These are phyloP conservation scores for Cinclus cinclus DNA, from an alignment of 2,113 vertebrate genomes.

Conservation along the genomic window DNA sequence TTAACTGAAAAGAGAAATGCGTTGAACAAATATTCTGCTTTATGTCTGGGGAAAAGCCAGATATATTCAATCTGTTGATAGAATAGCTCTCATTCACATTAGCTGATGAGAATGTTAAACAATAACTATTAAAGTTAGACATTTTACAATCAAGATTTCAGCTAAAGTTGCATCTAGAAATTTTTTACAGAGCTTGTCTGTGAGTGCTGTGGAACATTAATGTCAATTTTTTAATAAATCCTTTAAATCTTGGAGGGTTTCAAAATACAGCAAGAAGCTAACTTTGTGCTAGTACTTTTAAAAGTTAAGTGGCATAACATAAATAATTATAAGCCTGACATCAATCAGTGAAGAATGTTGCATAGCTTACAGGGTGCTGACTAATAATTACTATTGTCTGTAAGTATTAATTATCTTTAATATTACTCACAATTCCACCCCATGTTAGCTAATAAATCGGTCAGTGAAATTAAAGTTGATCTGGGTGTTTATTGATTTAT, in stretches of 20 bases:
- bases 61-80: not conserved
- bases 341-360: constrained; percentile 1
- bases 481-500: not conserved
- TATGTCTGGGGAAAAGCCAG: not conserved
- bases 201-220: not conserved
- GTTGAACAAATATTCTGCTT: not conserved
- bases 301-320: not conserved
- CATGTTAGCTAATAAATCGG: not conserved
- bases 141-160: not conserved
- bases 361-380: not conserved
- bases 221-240: constrained; percentile 22
- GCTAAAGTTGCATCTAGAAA: not conserved
- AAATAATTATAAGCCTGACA: constrained; percentile 28
- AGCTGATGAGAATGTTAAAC: not conserved
- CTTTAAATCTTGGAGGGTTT: not conserved
- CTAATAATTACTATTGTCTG: not conserved
- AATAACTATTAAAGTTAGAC: not conserved
- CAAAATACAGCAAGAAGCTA: not conserved
- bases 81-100: not conserved
- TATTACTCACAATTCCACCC: not conserved
- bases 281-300: constrained; percentile 4
- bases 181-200: not conserved
- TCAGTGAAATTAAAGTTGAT: constrained; percentile 2
- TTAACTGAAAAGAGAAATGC: not conserved
- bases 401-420: not conserved